Evolutionary conservation across 23 tunicate genomes (phyloP).

Genomic region (Trididemnum clinides): DNA sequence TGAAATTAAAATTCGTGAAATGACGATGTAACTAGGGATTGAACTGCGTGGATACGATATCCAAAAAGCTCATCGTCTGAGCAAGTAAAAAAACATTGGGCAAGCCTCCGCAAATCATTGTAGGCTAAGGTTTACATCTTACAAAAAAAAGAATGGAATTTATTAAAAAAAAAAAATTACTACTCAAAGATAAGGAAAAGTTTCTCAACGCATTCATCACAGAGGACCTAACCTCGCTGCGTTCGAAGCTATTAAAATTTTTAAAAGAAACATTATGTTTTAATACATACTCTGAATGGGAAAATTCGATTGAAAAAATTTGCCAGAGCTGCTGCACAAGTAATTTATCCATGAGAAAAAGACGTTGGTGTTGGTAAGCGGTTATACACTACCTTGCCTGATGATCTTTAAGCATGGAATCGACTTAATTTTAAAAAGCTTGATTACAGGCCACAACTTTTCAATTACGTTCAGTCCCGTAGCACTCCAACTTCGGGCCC

Average conservation of each 20-base stretch:
- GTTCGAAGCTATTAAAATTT: not conserved
- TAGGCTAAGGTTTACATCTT: not conserved
- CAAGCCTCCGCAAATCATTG: not conserved
- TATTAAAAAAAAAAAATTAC: not conserved
- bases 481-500: no score
- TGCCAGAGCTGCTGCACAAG: not conserved
- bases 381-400: not conserved
- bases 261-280: not conserved
- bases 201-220: not conserved
- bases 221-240: slow-evolving; percentile 1
- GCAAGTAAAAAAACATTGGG: not conserved
- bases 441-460: not conserved
- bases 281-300: not conserved
- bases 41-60: not conserved
- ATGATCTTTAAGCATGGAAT: not conserved
- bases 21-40: not conserved
- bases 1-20: not conserved
- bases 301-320: slow-evolving; percentile 1
- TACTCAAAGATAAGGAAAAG: not conserved
- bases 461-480: no score
- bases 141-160: not conserved
- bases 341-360: not conserved
- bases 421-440: not conserved
- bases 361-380: slow-evolving; percentile 3
- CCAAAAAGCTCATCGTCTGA: not conserved